Percentiles rank a stretch among this genome's conserved stretches.
Conservation (phyloP, 2,888 invertebrate genomes). For the Pachymerium ferrugineum region DNA sequence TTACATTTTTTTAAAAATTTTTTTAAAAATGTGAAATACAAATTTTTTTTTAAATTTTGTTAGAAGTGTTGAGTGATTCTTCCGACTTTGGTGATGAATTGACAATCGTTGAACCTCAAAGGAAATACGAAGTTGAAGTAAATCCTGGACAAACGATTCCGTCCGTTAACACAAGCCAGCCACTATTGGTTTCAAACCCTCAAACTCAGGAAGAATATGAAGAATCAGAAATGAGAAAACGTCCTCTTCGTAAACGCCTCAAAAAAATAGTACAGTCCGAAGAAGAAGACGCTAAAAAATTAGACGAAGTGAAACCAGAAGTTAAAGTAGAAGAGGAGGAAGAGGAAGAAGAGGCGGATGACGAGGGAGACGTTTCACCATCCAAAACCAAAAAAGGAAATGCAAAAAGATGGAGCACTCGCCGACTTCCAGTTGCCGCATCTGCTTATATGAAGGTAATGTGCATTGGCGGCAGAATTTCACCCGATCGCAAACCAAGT, state of each 20-base stretch:
- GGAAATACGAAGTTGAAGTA: slow-evolving; percentile 19
- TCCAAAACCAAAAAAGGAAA: background rate
- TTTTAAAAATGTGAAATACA: background rate
- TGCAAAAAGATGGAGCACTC: slow-evolving; percentile 8
- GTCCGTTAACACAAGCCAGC: background rate
- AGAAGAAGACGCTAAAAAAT: background rate
- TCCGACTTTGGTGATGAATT: slow-evolving; percentile 23
- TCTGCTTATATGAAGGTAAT: slow-evolving; percentile 31
- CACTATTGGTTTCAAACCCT: background rate
- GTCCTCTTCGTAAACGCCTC: slow-evolving; percentile 26
- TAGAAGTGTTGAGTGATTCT: slow-evolving; percentile 8
- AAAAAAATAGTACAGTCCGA: slow-evolving; percentile 28
- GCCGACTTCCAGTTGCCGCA: slow-evolving; percentile 23
- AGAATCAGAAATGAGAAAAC: slow-evolving; percentile 20
- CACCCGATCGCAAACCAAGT: slow-evolving; percentile 26
- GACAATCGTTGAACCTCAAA: background rate
- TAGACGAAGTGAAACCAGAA: slow-evolving; percentile 16
- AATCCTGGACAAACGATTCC: slow-evolving; percentile 25
- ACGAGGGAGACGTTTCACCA: background rate
- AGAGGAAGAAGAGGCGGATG: background rate
- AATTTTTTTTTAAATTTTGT: background rate
- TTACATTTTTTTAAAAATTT: background rate
- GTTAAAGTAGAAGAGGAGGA: background rate
- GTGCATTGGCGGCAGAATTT: slow-evolving; percentile 28
- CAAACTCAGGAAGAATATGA: slow-evolving; percentile 20